Conservation (phyloP, 2,888 invertebrate genomes). For the Lamproptera curius region DNA sequence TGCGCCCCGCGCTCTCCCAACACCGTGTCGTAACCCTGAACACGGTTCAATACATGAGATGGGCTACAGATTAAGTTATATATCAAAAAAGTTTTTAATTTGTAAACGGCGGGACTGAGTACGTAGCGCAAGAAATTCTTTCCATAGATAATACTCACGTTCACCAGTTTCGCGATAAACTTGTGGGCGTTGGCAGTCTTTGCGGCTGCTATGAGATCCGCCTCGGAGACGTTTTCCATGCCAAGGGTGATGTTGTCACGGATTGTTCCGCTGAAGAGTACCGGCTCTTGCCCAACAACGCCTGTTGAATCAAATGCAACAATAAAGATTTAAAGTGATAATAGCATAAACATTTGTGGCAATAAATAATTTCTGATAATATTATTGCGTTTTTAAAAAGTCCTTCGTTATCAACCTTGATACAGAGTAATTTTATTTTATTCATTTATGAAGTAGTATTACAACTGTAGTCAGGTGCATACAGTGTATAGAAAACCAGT, state of each 20-base stretch:
- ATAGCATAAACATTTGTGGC: too few relatives aligned
- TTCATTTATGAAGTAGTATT: too few relatives aligned
- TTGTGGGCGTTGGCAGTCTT: constrained; percentile 86
- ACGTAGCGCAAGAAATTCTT: too few relatives aligned
- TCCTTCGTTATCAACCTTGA: too few relatives aligned
- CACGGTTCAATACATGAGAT: background rate
- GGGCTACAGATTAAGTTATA: background rate
- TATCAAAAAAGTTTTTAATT: background rate
- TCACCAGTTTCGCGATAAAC: constrained; percentile 84
- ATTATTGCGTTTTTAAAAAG: too few relatives aligned
- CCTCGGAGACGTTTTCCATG: constrained; percentile 76
- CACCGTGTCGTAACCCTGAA: constrained; percentile 84
- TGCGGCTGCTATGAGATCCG: constrained; percentile 83
- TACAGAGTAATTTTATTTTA: too few relatives aligned
- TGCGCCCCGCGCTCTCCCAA: constrained; percentile 88
- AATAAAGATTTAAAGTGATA: too few relatives aligned
- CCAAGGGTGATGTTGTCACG: constrained; percentile 85
- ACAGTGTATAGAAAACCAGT: too few relatives aligned
- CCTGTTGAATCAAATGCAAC: constrained; percentile 58
- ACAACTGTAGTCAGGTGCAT: too few relatives aligned
- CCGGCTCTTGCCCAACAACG: constrained; percentile 94
- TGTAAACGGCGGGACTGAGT: too few relatives aligned
- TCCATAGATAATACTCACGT: constrained; percentile 69
- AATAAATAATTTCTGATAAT: too few relatives aligned
- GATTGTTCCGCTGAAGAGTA: constrained; percentile 89